Base-by-base conservation (phyloP, 2,113 vertebrate species). In the Hemichromis elongatus region DNA sequence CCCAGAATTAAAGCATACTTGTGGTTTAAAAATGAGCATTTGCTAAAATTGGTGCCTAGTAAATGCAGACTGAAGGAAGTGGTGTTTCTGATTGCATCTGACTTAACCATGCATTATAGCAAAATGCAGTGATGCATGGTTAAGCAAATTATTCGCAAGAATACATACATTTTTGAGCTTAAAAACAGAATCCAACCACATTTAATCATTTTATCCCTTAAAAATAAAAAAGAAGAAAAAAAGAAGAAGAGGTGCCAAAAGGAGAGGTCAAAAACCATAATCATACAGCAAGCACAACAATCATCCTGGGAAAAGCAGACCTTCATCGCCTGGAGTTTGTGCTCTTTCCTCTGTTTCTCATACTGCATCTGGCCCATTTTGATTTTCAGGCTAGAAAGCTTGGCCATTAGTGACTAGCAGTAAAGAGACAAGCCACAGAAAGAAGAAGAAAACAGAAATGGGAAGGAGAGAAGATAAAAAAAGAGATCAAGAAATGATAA, bases 371-470 rank as follows among this genome's bases (percentile, higher is more conserved):
- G 98, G 96, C 97, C 97, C 97, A 98, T 97, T 96, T 97, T 99
- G 97, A 99, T 98, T 99, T 99, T 99, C 98, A 98, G 97, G 96
- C 98, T 99, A 97, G 98, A 99, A 95, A 99, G 97, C 96, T 99
- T 99, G 95, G 99, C 98, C 98, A 99, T 99, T 97, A 99, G 94
- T 88, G 96, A 98, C 99, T 99, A 96, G 96, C 91, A 94, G 96
- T 86, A 95, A 93, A 94, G 91, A 90, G 83, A 88, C 70, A 86
- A 94, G 85, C 81, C 93, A 86, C 86, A 83, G 92, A 94, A 63
- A 84, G 88, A 92, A 88, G 91, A 92, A 93, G 61, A 88, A 89
- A 91, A 90, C 87, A 90, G 77, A 91, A 66, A 89, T 81, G 52
- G 77, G 68, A 93, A 56, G 59, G 26, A 45, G 63, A 92, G 70